Evolutionary conservation across 2,888 invertebrate species (phyloP).

Genomic region (Chamaedrilus cognettii): DNA sequence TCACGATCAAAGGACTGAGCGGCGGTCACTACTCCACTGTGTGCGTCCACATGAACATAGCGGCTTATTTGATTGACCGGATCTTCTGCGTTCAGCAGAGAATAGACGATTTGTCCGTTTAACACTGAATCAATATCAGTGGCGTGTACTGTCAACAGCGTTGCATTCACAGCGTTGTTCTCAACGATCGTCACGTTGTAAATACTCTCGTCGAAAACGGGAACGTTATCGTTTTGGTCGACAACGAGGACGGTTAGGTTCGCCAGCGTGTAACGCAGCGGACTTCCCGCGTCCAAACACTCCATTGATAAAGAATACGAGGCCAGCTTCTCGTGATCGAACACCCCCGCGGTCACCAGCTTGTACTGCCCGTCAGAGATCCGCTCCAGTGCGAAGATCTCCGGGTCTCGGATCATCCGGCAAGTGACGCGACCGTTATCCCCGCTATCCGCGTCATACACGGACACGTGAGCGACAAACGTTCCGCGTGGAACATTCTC

Average conservation of each 20-base stretch:
- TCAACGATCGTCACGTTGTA: not conserved
- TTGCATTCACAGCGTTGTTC: not conserved
- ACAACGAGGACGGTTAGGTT: not conserved
- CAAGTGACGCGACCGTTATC: not conserved
- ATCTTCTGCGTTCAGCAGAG: not conserved
- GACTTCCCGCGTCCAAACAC: not conserved
- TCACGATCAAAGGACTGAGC: not conserved
- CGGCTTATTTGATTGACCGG: no score
- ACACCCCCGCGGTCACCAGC: not conserved
- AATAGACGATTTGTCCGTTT: not conserved
- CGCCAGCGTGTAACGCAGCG: not conserved
- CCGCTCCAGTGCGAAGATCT: not conserved
- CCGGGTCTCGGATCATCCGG: not conserved
- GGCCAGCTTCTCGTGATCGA: not conserved
- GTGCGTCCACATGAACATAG: not conserved
- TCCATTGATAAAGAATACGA: no score
- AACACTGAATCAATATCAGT: not conserved
- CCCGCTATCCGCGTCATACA: not conserved
- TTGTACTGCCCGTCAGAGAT: not conserved
- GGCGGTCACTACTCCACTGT: not conserved
- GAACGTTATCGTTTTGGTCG: not conserved
- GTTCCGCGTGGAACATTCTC: not conserved
- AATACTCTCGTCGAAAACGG: not conserved
- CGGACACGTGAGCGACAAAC: not conserved
- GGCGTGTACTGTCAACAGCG: not conserved